Base-by-base conservation (phyloP, 2,797 vertebrate genomes). In the Synaphobranchus kaupii region DNA sequence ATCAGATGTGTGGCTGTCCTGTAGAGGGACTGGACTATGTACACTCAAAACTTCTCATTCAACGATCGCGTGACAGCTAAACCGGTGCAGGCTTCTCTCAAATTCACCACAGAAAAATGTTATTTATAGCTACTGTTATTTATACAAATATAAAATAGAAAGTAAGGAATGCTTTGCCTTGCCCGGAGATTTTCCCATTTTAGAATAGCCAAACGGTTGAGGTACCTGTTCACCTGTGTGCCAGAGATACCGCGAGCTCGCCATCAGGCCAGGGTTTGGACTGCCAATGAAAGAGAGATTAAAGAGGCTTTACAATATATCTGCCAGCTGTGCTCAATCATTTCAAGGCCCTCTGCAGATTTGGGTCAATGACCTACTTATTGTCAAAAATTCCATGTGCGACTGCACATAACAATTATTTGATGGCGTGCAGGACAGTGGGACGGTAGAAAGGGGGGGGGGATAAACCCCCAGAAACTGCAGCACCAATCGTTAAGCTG, bases 281-380 rank as follows among this genome's bases (percentile, higher is more conserved):
- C 68, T 31, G 68, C 9, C 68, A 34, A 31, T 73, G 31, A 73
- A 17, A 31, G 68, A 5, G 68, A 73, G 68, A 73, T 73, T 73
- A 73, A 73, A 73, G n/a, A 73, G 68, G 68, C 31, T 73, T 17
- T 73, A 73, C 13, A 73, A 39, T 73, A 73, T 31, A 34, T 34
- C 31, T 15, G 68, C 68, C 68, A 73, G 68, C 68, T 73, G 68
- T 15, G 68, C 68, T 73, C 31, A 73, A 39, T 73, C 68, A 73
- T 73, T 73, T 73, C 12, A 73, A 73, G n/a, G 68, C 68, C 31
- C 28, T 39, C 28, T 9, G 68, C 68, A 34, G 28, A 73, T 73
- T 73, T 73, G 31, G 68, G 68, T 73, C 68, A 73, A 73, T 12
- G 68, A 5, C 68, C 68, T 73, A 73, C 68, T 34, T 73, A 73